A percentile compares a stretch with the other conserved stretches of the same genome.
Conservation (phyloP, 2,888 invertebrate species). For the Rhingia rostrata region DNA sequence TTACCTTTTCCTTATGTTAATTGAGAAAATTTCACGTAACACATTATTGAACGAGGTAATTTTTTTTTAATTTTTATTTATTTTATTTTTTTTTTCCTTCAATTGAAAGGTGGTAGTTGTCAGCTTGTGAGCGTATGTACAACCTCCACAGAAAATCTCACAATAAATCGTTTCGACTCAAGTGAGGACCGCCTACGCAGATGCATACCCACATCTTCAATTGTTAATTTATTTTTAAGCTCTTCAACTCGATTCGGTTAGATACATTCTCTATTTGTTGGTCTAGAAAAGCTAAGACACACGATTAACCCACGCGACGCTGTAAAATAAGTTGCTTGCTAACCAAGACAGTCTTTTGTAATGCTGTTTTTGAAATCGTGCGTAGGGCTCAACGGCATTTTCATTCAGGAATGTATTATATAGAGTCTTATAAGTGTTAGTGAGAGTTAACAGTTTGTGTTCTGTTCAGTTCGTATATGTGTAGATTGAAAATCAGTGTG, state of each 20-base stretch:
- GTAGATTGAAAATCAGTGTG: no score
- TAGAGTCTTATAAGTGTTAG: no score
- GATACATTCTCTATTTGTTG: not conserved
- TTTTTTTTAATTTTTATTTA: constrained; percentile 17
- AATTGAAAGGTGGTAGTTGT: not conserved
- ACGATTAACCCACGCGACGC: constrained; percentile 14
- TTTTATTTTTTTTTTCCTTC: not conserved
- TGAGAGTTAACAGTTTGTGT: no score
- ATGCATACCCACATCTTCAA: constrained; percentile 26
- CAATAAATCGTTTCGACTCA: constrained; percentile 25
- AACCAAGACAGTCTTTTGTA: no score
- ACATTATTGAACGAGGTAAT: constrained; percentile 66
- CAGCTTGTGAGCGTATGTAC: not conserved
- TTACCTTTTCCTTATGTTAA: constrained; percentile 65
- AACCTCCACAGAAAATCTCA: constrained; percentile 2
- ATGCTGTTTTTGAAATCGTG: no score
- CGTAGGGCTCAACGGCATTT: no score
- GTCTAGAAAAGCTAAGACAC: constrained; percentile 20
- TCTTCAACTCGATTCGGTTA: constrained; percentile 15
- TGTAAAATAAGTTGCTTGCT: no score
- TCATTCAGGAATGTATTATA: no score
- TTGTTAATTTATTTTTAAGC: constrained; percentile 20
- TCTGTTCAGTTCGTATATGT: no score
- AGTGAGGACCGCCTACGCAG: constrained; percentile 23
- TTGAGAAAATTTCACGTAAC: constrained; percentile 57